Base-by-base conservation (phyloP, 2,113 vertebrate species). In the Oriolus oriolus region DNA sequence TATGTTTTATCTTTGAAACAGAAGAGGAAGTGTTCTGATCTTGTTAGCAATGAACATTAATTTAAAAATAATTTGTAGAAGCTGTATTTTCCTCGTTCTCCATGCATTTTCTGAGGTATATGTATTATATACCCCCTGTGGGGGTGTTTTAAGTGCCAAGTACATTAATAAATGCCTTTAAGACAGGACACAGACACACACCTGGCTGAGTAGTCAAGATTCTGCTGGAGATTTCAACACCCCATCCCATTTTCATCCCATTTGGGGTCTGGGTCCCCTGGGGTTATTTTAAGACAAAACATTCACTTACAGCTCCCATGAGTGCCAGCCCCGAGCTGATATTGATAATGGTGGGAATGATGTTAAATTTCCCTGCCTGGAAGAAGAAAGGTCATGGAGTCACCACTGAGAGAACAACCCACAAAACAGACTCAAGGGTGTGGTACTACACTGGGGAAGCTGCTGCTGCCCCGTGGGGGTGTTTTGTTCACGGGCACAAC, bases 311-410 rank as follows among this genome's bases (percentile, higher is more conserved):
- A 42, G 96, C 97, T 60, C 99, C 99, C 98, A 99, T 98, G 79
- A 99, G 97, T 5, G 99, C 99, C 42, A 99, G 65, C 30, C 99
- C 99, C 0, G 99, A 99, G 33, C 98, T 99, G 50, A 99, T 98
- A 19, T 99, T 99, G 97, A 99, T 98, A 65, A 99, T 41, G 18
- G 99, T 99, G 78, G 99, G 99, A 88, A 99, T 98, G 84, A 99
- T 99, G 92, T 94, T 99, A 96, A 99, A 99, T 97, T 98, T 99
- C 41, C 99, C 99, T 20, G 99, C 99, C 99, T 99, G 96, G 33
- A 98, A 97, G 79, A 89, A 81, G 93, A 77, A 77, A 68, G 9
- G 39, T 45, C 39, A 77, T 19, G 31, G 86, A 82, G n/a, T 22
- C 52, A 30, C 16, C 0, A 1, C 39, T 41, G 64, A 54, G 65